Evolutionary conservation across 2,797 vertebrate species (phyloP), one percentile per base, ranked within the genome.

Genomic region (Molothrus ater): DNA sequence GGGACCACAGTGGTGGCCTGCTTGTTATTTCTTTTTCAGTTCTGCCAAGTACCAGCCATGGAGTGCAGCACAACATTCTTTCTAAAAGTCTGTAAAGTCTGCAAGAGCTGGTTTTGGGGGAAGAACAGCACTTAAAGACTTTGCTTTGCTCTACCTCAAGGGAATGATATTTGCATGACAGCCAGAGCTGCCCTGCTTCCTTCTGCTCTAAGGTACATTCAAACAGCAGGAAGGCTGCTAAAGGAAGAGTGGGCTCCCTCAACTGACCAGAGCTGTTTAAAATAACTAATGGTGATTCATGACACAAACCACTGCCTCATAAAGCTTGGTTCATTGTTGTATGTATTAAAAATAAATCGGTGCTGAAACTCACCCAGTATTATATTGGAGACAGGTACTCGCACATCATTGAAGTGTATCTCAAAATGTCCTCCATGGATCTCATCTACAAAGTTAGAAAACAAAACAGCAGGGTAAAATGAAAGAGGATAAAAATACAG

Each of bases 361-460:
- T 40, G 59, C 17, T 73, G 57, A 69, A 59, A 93, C 98, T 98
- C 95, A 99, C 99, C 99, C 78, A 99, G 96, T 96, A 99, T 98
- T 74, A 99, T 98, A 95, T 98, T 98, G 90, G 98, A 98, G 51
- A 85, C 82, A 13, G 99, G 99, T 34, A 99, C 98, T 29, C 87
- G 89, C 32, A 99, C 99, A 2, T 98, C 97, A 18, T 98, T 98
- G 93, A 99, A 99, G 95, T 99, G 98, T 79, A 99, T 97, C 97
- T 99, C 99, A 97, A 99, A 99, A 95, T 99, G 99, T 53, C 99
- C 99, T 48, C 99, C 99, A 1, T 99, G 99, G 38, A 98, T 93
- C n/a, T 99, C 97, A 95, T 99, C 99, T 99, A 82, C 63, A 94
- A 91, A 71, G 13, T 61, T 0, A 94, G 53, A 93, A 57, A 85